A percentile compares a stretch with the other conserved stretches of the same genome.
Conservation (phyloP, 30 jellyfish, hydroid and myxozoan genomes). For the Aurelia aurita region DNA sequence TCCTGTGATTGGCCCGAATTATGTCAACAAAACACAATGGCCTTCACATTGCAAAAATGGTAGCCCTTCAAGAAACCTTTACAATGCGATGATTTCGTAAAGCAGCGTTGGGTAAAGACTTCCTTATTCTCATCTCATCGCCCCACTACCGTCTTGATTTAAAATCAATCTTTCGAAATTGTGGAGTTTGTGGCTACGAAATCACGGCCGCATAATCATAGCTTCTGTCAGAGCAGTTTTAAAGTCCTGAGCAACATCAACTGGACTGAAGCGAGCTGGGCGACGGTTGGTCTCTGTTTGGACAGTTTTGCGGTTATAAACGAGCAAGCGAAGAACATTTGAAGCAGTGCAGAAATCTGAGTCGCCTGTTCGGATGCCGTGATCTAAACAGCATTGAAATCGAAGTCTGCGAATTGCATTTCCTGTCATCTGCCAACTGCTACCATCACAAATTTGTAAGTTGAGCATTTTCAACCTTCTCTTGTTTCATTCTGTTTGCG, state of each 20-base stretch:
- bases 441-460: slow-evolving; percentile 45
- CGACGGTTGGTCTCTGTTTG: no score
- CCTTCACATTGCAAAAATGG: slow-evolving; percentile 22
- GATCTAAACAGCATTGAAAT: neutral
- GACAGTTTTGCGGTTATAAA: slow-evolving; percentile 12
- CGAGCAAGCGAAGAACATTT: neutral
- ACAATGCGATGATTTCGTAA: neutral
- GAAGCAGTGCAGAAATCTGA: slow-evolving; percentile 5
- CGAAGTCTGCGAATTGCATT: slow-evolving; percentile 39
- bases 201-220: slow-evolving; percentile 5
- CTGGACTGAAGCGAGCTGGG: neutral
- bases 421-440: slow-evolving; percentile 59
- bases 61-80: slow-evolving; percentile 1
- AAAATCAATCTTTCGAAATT: slow-evolving; percentile 1
- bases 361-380: neutral
- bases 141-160: neutral
- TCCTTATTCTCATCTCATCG: neutral
- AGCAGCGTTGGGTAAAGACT: neutral
- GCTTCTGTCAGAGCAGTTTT: neutral
- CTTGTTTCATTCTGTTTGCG: slow-evolving; percentile 70
- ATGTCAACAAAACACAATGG: slow-evolving; percentile 64
- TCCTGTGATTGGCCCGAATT: slow-evolving; percentile 47
- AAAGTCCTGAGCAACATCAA: neutral
- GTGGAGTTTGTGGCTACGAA: slow-evolving; percentile 16
- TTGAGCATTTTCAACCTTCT: slow-evolving; percentile 48